phyloP scores from a whole-genome alignment of 2,113 vertebrate species.

The Erpornis zantholeuca region DNA sequence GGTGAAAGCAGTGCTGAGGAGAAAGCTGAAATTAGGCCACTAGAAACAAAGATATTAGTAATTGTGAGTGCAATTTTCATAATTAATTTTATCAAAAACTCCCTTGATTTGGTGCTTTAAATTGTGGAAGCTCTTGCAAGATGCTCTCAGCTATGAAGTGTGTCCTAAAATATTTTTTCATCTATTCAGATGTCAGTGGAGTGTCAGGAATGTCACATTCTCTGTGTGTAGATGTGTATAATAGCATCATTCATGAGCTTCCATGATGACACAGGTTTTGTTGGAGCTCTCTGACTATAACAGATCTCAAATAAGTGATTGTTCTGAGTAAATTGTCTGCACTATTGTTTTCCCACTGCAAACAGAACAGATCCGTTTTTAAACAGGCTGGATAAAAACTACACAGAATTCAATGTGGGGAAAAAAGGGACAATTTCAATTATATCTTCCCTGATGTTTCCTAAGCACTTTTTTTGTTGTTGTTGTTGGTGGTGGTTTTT shows the following conservation, averaged over 20 bases:
- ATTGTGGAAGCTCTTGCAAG: neutral
- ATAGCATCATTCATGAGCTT: neutral
- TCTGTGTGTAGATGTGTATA: neutral
- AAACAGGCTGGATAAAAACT: constrained; percentile 6
- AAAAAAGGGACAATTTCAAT: neutral
- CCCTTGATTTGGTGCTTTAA: neutral
- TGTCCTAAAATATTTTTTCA: neutral
- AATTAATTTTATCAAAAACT: neutral
- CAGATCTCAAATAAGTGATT: constrained; percentile 22
- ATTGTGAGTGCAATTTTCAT: neutral
- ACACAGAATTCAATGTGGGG: neutral
- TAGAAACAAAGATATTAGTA: neutral
- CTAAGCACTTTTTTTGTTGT: neutral
- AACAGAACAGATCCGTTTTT: constrained; percentile 32
- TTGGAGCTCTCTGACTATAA: neutral
- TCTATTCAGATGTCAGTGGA: neutral
- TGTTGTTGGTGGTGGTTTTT: no score
- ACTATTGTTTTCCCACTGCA: constrained; percentile 8
- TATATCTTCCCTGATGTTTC: neutral
- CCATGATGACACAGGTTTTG: neutral
- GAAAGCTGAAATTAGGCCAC: neutral
- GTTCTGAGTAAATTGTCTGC: constrained; percentile 26
- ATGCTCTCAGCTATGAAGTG: neutral
- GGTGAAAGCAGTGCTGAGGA: neutral
- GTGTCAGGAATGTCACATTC: neutral